A percentile compares a stretch with the other conserved stretches of the same genome.
These are phyloP conservation scores for Psittacula cyanocephala DNA, from an alignment of 2,113 vertebrate species.

Conservation along the genomic window DNA sequence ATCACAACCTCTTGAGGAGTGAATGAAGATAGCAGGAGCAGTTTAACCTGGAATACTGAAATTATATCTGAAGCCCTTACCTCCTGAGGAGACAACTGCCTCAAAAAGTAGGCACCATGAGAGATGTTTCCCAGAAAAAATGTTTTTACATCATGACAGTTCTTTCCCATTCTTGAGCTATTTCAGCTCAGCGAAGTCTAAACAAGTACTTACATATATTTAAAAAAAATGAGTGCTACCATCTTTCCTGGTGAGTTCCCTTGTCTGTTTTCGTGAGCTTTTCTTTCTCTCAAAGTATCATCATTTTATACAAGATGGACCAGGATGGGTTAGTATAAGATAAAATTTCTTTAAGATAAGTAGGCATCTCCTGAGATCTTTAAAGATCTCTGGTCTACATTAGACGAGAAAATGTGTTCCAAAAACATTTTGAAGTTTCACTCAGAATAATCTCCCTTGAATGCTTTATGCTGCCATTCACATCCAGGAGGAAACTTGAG, in stretches of 20 bases:
- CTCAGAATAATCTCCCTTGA: neutral
- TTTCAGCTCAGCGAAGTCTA: neutral
- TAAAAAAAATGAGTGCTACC: neutral
- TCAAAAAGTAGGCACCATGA: neutral
- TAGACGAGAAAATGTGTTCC: neutral
- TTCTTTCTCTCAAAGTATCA: neutral
- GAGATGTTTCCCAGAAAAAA: neutral
- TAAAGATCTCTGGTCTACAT: neutral
- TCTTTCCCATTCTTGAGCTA: neutral
- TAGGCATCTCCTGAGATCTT: neutral
- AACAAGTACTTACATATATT: neutral
- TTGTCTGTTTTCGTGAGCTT: neutral
- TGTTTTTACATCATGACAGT: neutral
- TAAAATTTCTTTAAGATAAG: neutral
- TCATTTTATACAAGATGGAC: neutral
- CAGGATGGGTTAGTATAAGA: neutral
- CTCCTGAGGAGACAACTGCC: neutral
- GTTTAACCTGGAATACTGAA: neutral
- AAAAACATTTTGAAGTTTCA: neutral
- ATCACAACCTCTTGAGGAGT: neutral
- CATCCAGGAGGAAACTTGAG: neutral
- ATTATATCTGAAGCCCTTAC: neutral
- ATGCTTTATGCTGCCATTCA: neutral
- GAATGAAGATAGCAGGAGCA: neutral
- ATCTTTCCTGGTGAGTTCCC: neutral